phyloP scores from a whole-genome alignment of 2,797 vertebrate genomes.

The Centroberyx gerrardi region DNA sequence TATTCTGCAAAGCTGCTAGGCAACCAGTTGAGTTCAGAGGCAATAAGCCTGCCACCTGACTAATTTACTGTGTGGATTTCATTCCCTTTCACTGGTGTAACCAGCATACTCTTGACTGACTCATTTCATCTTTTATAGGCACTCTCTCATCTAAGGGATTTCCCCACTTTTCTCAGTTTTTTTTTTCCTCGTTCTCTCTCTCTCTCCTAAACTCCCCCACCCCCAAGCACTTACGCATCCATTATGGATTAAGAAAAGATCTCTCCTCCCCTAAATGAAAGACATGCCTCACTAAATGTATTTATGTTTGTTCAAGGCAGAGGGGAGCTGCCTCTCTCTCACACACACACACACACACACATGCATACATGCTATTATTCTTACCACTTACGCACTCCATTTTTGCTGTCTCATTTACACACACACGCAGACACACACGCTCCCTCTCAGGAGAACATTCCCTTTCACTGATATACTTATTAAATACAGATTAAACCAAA shows the following conservation, averaged over 20 bases:
- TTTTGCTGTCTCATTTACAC: constrained; percentile 23
- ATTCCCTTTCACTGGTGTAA: constrained; percentile 31
- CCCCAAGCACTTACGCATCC: constrained; percentile 40
- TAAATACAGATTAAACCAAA: constrained; percentile 53
- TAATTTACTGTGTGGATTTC: constrained; percentile 32
- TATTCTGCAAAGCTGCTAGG: constrained; percentile 10
- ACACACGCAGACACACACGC: background rate
- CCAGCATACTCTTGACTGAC: constrained; percentile 19
- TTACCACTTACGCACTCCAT: constrained; percentile 9
- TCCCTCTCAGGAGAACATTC: constrained; percentile 24
- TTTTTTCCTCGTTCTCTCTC: constrained; percentile 7
- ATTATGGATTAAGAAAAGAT: constrained; percentile 46
- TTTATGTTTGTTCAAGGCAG: constrained; percentile 41
- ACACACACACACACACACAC: background rate
- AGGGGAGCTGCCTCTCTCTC: constrained; percentile 14
- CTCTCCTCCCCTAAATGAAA: constrained; percentile 38
- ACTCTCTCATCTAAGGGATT: constrained; percentile 43
- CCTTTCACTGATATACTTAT: constrained; percentile 44
- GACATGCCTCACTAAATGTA: constrained; percentile 31
- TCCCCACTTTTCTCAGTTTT: constrained; percentile 22
- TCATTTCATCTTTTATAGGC: constrained; percentile 50
- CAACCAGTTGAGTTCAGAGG: constrained; percentile 25
- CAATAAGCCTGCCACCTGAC: constrained; percentile 24
- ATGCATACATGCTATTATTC: constrained; percentile 1
- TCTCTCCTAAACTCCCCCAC: constrained; percentile 26